Base-by-base conservation (phyloP, 2,797 vertebrate genomes). In the Uromys caudimaculatus region DNA sequence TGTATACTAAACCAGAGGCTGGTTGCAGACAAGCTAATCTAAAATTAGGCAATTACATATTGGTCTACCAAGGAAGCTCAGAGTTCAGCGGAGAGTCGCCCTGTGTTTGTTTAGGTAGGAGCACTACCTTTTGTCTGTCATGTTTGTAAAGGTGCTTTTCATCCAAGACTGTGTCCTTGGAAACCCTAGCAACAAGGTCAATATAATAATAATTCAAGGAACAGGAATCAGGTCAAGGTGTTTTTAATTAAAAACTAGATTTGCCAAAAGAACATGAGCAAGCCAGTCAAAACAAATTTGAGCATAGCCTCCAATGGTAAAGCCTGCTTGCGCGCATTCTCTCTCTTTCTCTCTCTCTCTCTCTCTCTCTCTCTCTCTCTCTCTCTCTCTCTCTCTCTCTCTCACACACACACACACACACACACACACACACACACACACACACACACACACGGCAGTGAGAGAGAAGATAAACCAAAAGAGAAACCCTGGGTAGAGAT, bases 131-230 rank as follows among this genome's bases (percentile, higher is more conserved):
- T 88, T 71, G 75, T 93, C 78, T 96, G 73, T 69, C 75, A 14
- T 91, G 93, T 95, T 97, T 95, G 94, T 79, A 52, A 82, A 73
- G 47, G 77, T 64, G n/a, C 81, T 96, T 96, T 95, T 91, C 67
- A 96, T 93, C 95, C 23, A 83, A 90, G 75, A 27, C 38, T 19
- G 10, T 52, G 89, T 85, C 84, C 92, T 71, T 94, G 52, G 95
- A 93, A 94, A 85, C 95, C 3, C 89, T 95, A 96, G 95, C 92
- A 97, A 95, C 89, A 47, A 96, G 52, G 67, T 95, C 95, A 97
- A 92, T 95, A 54, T 69, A 82, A 73, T 56, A 50, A 60, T 56
- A 62, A 44, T 41, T 38, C 78, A 44, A 58, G 67, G 71, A 81
- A 41, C 91, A 95, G 27, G 35, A 83, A 78, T 29, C 64, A 90